Evolutionary conservation across 2,797 vertebrate genomes (phyloP).

Genomic region (Esox masquinongy): DNA sequence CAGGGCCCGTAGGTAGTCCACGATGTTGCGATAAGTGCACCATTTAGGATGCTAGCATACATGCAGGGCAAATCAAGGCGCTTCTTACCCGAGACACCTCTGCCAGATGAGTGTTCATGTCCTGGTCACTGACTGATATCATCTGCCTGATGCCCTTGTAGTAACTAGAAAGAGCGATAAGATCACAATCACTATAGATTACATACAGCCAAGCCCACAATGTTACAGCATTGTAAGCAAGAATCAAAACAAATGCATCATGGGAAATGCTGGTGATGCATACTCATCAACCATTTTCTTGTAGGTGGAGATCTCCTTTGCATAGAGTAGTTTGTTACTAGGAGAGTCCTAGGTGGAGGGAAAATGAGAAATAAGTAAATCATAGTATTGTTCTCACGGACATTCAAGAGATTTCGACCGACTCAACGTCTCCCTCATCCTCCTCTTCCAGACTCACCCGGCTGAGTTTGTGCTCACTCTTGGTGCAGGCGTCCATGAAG

Average conservation of each 20-base stretch:
- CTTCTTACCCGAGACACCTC: constrained; percentile 95
- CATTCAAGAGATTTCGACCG: neutral
- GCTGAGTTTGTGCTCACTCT: constrained; percentile 98
- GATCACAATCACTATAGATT: constrained; percentile 16
- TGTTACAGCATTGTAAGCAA: constrained; percentile 13
- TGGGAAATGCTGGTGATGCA: constrained; percentile 38
- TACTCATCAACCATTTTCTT: constrained; percentile 99
- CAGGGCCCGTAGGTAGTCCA: neutral
- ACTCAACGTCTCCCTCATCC: neutral
- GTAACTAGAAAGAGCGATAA: constrained; percentile 75
- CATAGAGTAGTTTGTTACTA: constrained; percentile 98
- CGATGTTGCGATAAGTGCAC: neutral
- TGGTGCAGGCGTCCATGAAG: constrained; percentile 99
- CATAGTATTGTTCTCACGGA: constrained; percentile 4
- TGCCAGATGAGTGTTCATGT: constrained; percentile 98
- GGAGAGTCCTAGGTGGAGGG: constrained; percentile 87
- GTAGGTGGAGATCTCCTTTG: constrained; percentile 97
- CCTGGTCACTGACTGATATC: constrained; percentile 96
- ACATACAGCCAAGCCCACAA: constrained; percentile 6
- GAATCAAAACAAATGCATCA: constrained; percentile 21
- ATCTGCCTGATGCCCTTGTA: constrained; percentile 97
- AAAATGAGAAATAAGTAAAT: constrained; percentile 24
- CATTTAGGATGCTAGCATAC: neutral
- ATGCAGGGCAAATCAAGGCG: constrained; percentile 29
- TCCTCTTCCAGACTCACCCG: constrained; percentile 77